Base-by-base conservation (phyloP, 64 coral and sea anemone species). In the Montipora foliosa region DNA sequence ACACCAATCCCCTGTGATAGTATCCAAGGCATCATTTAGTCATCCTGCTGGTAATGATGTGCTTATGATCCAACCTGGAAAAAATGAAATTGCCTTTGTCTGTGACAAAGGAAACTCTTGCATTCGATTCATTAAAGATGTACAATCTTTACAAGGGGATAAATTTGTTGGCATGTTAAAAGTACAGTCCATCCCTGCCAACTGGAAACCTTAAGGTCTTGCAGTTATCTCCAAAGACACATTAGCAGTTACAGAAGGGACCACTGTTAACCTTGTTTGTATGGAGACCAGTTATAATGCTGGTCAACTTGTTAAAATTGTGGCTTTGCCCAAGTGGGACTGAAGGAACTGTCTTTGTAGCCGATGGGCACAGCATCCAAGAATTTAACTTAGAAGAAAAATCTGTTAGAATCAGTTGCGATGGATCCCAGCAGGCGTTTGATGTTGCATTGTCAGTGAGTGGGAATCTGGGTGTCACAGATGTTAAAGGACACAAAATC, bases 31-130 rank as follows among this genome's bases (percentile, higher is more conserved):
- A 25, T 25, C 25, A 25, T 25, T 25, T 25, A 25, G 25, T 25
- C 25, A 25, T 25, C 25, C 25, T 25, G 25, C 25, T 25, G 25
- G 25, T 25, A 25, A 25, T 25, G 25, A 25, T 1, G 25, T 25
- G 25, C 25, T 25, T 25, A 25, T 25, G 25, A 25, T 25, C 25
- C 25, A 67, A 76, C 79, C 79, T 47, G 93, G 80, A 14, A 95
- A 95, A 81, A 76, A 79, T 84, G 93, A 95, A 70, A 87, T 95
- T 77, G 88, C 88, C 7, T 95, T 95, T 95, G 73, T 95, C 3
- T 90, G 88, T 79, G 93, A 95, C 59, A 95, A 95, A 85, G 90
- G 93, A 78, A 95, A 95, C 44, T 95, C 88, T 1, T 82, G 77
- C 51, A 78, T 95, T 53, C 22, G 93, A 49, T 90, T 90, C 62